Evolutionary conservation across 2,888 invertebrate genomes (phyloP).

Genomic region (Philereme transversata): DNA sequence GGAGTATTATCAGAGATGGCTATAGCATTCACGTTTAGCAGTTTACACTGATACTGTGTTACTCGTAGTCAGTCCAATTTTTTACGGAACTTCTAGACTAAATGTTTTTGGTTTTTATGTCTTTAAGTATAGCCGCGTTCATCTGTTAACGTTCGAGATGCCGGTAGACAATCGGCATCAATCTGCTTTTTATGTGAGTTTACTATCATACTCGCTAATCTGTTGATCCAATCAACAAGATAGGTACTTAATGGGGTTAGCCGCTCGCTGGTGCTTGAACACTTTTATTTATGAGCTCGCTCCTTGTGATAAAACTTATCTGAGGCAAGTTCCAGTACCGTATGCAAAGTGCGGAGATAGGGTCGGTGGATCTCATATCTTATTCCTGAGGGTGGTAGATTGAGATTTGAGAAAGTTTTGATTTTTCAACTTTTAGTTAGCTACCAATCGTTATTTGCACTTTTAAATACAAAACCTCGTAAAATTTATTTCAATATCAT

Average conservation of each 20-base stretch:
- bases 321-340: neutral
- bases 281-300: conserved; percentile 26
- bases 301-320: conserved; percentile 4
- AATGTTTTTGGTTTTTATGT: too few relatives aligned
- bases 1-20: neutral
- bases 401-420: too few relatives aligned
- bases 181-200: conserved; percentile 11
- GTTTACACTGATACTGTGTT: too few relatives aligned
- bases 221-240: conserved; percentile 54
- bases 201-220: conserved; percentile 55
- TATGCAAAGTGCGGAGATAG: too few relatives aligned
- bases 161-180: neutral
- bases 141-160: neutral
- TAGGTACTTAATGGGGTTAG: conserved; percentile 18
- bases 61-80: too few relatives aligned
- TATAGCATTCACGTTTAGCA: neutral
- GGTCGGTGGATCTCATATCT: too few relatives aligned
- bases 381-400: too few relatives aligned
- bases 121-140: neutral
- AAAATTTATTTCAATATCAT: too few relatives aligned
- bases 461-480: too few relatives aligned
- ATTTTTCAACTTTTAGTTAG: conserved; percentile 1
- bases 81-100: too few relatives aligned
- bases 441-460: neutral
- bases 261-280: conserved; percentile 16